phyloP scores from a whole-genome alignment of 2,888 invertebrate genomes.

The Leptinotarsa peninsularis region DNA sequence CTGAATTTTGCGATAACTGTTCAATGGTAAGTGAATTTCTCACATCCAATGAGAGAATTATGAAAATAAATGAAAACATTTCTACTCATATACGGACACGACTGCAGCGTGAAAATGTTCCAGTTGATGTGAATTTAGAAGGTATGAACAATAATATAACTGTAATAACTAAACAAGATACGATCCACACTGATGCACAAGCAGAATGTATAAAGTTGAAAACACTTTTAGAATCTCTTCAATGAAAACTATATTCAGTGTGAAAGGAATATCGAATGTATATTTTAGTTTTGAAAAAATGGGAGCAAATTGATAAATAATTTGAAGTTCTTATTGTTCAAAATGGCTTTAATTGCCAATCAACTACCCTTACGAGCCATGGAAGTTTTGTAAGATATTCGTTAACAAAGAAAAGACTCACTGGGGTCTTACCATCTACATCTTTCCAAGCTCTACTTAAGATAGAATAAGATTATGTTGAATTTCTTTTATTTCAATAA shows the following conservation, averaged over 20 bases:
- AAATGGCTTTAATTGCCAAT: too few species aligned
- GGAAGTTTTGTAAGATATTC: too few species aligned
- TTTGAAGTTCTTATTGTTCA: too few species aligned
- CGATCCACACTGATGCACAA: not conserved
- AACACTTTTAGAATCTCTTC: not conserved
- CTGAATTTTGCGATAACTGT: not conserved
- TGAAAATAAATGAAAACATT: not conserved
- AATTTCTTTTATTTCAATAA: too few species aligned
- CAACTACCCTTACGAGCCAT: too few species aligned
- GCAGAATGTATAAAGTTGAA: not conserved
- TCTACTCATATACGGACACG: not conserved
- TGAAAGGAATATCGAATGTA: not conserved
- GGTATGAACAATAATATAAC: constrained; percentile 1
- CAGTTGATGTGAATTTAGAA: not conserved
- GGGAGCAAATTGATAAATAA: too few species aligned
- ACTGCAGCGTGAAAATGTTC: not conserved
- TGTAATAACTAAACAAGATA: not conserved
- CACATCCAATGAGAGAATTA: not conserved
- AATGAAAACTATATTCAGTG: not conserved
- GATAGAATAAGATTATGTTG: too few species aligned
- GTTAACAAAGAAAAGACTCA: too few species aligned
- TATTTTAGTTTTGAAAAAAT: too few species aligned
- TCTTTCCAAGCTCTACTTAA: too few species aligned
- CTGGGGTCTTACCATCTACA: too few species aligned
- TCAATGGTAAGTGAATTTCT: not conserved